phyloP scores from a whole-genome alignment of 2,797 vertebrate genomes.

The Rhinatrema bivittatum region DNA sequence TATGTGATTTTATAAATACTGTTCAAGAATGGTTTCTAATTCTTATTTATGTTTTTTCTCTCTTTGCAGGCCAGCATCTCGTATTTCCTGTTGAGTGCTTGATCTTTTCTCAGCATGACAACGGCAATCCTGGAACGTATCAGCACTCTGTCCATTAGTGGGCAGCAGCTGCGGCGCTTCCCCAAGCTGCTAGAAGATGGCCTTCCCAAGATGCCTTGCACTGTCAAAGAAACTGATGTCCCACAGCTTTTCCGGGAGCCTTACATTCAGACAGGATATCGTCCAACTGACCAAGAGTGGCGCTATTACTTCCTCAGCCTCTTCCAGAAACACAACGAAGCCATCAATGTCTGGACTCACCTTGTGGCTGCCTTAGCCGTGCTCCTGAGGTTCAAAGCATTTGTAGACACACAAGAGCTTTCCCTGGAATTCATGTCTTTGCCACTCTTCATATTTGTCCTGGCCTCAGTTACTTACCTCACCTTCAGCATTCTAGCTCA shows the following conservation, averaged over 20 bases:
- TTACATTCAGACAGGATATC: slow-evolving; percentile 78
- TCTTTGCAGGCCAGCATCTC: neutral
- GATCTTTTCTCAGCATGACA: slow-evolving; percentile 13
- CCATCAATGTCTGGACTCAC: slow-evolving; percentile 87
- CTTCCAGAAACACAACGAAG: slow-evolving; percentile 87
- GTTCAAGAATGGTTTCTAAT: too few relatives aligned
- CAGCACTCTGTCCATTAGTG: slow-evolving; percentile 63
- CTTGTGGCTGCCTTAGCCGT: slow-evolving; percentile 65
- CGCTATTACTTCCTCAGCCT: slow-evolving; percentile 81
- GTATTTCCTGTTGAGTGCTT: fast-evolving
- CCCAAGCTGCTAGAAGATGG: slow-evolving; percentile 62
- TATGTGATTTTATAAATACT: too few relatives aligned
- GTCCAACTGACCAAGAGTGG: slow-evolving; percentile 73
- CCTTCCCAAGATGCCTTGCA: slow-evolving; percentile 64
- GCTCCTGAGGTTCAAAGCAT: slow-evolving; percentile 70
- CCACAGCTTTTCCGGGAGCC: slow-evolving; percentile 81
- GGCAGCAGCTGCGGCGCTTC: slow-evolving; percentile 66
- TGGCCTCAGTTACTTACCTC: slow-evolving; percentile 73
- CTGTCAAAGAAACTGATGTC: slow-evolving; percentile 66
- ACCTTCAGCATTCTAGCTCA: slow-evolving; percentile 77
- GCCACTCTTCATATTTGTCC: slow-evolving; percentile 69
- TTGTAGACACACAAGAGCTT: slow-evolving; percentile 50
- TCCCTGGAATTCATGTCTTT: slow-evolving; percentile 43
- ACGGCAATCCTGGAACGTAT: slow-evolving; percentile 66
- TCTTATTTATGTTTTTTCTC: too few relatives aligned